Percentiles rank a stretch among this genome's conserved stretches.
These are phyloP conservation scores for Suncus etruscus DNA, from an alignment of 2,113 vertebrate species.

Conservation along the genomic window DNA sequence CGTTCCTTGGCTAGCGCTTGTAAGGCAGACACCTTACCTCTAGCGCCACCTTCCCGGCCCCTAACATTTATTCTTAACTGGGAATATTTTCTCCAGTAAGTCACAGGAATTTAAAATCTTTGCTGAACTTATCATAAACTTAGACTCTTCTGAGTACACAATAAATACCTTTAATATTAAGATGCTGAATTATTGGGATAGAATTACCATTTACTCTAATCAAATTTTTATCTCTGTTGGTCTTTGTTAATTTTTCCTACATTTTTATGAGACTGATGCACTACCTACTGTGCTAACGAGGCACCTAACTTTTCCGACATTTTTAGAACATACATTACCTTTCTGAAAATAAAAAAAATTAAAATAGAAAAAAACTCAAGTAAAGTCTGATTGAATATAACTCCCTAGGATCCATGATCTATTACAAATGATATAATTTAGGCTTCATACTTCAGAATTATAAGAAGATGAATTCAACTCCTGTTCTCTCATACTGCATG, in stretches of 20 bases:
- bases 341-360: conserved; percentile 61
- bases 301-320: too few species aligned
- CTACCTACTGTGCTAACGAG: too few species aligned
- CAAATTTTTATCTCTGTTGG: background rate
- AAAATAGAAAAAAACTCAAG: conserved; percentile 74
- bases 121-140: conserved; percentile 27
- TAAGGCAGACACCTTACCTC: too few species aligned
- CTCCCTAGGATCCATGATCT: conserved; percentile 64
- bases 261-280: too few species aligned
- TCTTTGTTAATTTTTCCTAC: too few species aligned
- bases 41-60: too few species aligned
- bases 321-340: background rate
- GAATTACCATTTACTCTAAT: background rate
- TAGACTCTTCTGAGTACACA: conserved; percentile 30
- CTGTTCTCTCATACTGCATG: conserved; percentile 52
- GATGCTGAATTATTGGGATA: background rate
- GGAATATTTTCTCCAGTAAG: conserved; percentile 6
- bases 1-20: too few species aligned
- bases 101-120: background rate
- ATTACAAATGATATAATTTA: conserved; percentile 22
- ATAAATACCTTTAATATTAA: background rate
- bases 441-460: conserved; percentile 72
- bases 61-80: background rate
- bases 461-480: conserved; percentile 72
- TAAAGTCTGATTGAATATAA: conserved; percentile 77